Conservation (phyloP, 2,797 vertebrate species). For the Poeciliopsis presidionis region DNA sequence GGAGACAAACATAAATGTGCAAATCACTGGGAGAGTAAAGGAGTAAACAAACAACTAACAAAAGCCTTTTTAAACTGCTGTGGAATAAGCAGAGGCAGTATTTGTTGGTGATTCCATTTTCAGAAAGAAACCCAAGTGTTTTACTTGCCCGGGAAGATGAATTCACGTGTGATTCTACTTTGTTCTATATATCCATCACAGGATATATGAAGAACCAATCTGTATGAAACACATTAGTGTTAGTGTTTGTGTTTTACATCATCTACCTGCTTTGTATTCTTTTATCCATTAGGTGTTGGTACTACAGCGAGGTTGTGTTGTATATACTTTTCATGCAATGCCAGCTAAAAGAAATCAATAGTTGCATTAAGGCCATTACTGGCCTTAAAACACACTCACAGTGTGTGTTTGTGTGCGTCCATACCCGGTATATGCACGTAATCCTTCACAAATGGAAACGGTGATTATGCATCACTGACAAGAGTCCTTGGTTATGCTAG, state of each 20-base stretch:
- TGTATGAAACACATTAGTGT: constrained; percentile 9
- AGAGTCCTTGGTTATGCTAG: constrained; percentile 74
- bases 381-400: constrained; percentile 29
- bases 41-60: constrained; percentile 8
- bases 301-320: constrained; percentile 13
- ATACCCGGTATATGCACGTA: constrained; percentile 48
- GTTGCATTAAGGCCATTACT: constrained; percentile 55
- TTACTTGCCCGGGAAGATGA: neutral
- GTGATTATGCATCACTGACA: constrained; percentile 76
- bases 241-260: neutral
- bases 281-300: constrained; percentile 14
- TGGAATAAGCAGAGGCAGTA: neutral
- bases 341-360: constrained; percentile 64
- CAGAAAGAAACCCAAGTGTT: neutral
- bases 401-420: constrained; percentile 41
- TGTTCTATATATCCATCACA: neutral
- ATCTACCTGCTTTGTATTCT: neutral
- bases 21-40: constrained; percentile 17
- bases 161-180: neutral
- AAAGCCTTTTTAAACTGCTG: constrained; percentile 9
- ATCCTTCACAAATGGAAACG: constrained; percentile 73
- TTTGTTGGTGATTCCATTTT: constrained; percentile 7
- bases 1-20: constrained; percentile 45
- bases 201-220: neutral
- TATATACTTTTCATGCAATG: constrained; percentile 35